Evolutionary conservation across 2,797 vertebrate species (phyloP).

Genomic region (Gadopsis bispinosus): DNA sequence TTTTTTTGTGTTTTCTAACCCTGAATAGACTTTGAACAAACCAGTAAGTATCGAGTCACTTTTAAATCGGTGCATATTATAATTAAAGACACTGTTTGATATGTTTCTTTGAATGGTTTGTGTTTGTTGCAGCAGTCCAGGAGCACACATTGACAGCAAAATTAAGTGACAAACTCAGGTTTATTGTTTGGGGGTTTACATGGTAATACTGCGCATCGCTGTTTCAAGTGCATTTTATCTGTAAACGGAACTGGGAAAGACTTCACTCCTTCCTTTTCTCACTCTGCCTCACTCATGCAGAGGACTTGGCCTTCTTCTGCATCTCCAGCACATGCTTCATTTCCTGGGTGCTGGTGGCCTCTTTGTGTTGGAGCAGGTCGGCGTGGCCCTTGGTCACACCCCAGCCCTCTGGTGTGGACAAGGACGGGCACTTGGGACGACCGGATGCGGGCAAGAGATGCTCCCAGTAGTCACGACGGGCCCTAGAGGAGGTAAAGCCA

Average conservation of each 20-base stretch:
- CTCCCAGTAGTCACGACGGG: slow-evolving; percentile 92
- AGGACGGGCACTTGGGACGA: slow-evolving; percentile 86
- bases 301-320: slow-evolving; percentile 72
- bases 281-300: slow-evolving; percentile 34
- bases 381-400: slow-evolving; percentile 91
- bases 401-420: slow-evolving; percentile 91
- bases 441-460: slow-evolving; percentile 88
- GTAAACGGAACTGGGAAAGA: slow-evolving; percentile 38
- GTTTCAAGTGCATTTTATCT: slow-evolving; percentile 62
- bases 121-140: neutral
- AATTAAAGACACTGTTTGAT: neutral
- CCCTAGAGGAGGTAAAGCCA: slow-evolving; percentile 69
- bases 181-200: slow-evolving; percentile 64
- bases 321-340: slow-evolving; percentile 70
- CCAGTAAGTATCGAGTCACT: neutral
- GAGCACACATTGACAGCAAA: slow-evolving; percentile 18
- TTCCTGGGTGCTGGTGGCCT: slow-evolving; percentile 83
- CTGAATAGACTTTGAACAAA: slow-evolving; percentile 1
- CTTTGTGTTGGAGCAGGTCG: slow-evolving; percentile 93
- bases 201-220: slow-evolving; percentile 38
- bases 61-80: slow-evolving; percentile 6
- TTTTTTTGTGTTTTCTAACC: slow-evolving; percentile 17
- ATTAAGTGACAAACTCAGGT: slow-evolving; percentile 32
- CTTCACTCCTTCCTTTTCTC: neutral
- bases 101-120: neutral